Base-by-base conservation (phyloP, 2,113 vertebrate genomes). In the sheep (Ovis aries) region DNA sequence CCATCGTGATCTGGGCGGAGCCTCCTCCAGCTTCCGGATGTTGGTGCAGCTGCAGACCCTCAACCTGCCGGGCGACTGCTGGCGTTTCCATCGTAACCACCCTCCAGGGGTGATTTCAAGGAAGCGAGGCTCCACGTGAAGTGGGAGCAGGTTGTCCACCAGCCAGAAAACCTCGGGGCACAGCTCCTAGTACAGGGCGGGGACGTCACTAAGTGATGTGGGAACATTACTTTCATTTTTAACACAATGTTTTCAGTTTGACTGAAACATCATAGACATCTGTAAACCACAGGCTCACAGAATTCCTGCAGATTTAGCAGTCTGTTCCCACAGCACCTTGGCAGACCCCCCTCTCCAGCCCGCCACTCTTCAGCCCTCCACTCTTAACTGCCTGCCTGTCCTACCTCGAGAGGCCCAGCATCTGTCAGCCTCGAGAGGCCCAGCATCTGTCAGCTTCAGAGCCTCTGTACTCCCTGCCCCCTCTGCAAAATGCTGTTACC, bases 41-140 rank as follows among this genome's bases (percentile, higher is more conserved):
- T 77, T 43, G 40, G 21, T 25, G 12, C 36, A 77, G 71, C 71
- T 71, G 19, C 67, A 71, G 67, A 71, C 19, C 67, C 67, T 43
- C 71, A 77, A 27, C 40, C 36, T 77, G 71, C 71, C 6, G 0
- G 23, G 36, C 15, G 4, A 33, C 45, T 93, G 12, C 15, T 52
- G 7, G 27, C 57, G 29, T 1, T 25, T 9, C 1, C n/a, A 4
- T 19, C 33, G 0, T 60, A 5, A 43, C 40, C n/a, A 23, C 33
- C 45, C 31, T 8, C n/a, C 40, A 59, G 74, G 48, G 45, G 17
- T 60, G 40, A 5, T n/a, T 19, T 67, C 40, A 62, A 27, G 53
- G 57, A 48, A 52, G 0, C 5, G 9, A 1, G 82, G 45, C 45
- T 60, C 8, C 52, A 7, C 12, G 3, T 43, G 71, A 25, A 77